These are phyloP conservation scores for Pyrgilauda ruficollis DNA, from an alignment of 2,113 vertebrate genomes.

Conservation along the genomic window DNA sequence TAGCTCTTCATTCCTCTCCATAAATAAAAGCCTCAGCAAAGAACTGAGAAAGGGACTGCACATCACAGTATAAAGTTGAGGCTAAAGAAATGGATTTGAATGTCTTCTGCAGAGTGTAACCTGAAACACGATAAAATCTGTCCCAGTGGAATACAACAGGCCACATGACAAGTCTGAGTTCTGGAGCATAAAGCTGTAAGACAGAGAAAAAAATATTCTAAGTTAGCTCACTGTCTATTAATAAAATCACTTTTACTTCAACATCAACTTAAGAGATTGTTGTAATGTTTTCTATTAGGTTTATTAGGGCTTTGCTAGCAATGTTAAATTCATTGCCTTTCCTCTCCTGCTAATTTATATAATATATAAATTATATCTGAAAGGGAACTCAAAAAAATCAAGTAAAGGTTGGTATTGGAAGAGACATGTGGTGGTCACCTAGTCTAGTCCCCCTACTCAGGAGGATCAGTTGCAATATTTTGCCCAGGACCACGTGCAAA, in stretches of 20 bases:
- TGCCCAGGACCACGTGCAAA: neutral
- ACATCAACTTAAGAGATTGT: neutral
- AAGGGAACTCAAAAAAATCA: neutral
- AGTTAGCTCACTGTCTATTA: neutral
- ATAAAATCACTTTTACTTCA: neutral
- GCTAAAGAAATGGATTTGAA: neutral
- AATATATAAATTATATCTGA: neutral
- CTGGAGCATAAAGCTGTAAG: neutral
- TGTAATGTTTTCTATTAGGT: neutral
- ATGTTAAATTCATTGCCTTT: neutral
- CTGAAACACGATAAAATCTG: neutral
- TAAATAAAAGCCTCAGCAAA: neutral
- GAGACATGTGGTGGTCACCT: neutral
- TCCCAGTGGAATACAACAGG: neutral
- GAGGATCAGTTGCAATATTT: neutral
- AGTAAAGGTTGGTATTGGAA: neutral
- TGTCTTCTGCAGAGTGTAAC: neutral
- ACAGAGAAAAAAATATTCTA: neutral
- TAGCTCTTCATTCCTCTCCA: neutral
- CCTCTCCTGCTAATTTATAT: neutral
- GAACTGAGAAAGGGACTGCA: neutral
- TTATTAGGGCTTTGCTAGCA: neutral
- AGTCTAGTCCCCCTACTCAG: neutral
- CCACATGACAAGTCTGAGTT: neutral
- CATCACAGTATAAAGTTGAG: neutral